Percentiles rank a stretch among this genome's conserved stretches.
Evolutionary conservation across 2,888 invertebrate genomes (phyloP).

Genomic region (Tryphoninae sp.): DNA sequence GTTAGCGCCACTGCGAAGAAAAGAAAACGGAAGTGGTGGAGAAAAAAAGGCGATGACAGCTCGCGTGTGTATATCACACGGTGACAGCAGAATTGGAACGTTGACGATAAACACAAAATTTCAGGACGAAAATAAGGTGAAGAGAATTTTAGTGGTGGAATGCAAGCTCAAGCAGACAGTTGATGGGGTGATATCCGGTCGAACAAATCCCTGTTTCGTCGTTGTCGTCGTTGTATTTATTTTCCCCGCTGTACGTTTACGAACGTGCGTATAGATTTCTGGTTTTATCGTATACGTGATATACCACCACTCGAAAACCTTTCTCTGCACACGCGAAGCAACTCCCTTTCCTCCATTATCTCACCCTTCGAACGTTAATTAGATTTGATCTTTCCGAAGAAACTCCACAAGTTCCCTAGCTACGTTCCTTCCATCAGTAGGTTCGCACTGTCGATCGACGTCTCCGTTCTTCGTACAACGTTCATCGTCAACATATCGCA

Average conservation of each 20-base stretch:
- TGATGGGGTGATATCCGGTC: conserved; percentile 46
- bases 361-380: conserved; percentile 49
- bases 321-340: neutral
- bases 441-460: conserved; percentile 24
- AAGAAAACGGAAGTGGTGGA: conserved; percentile 29
- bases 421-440: conserved; percentile 35
- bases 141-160: conserved; percentile 26
- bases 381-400: conserved; percentile 59
- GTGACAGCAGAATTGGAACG: conserved; percentile 23
- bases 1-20: conserved; percentile 33
- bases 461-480: conserved; percentile 19
- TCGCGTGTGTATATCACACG: neutral
- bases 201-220: conserved; percentile 29
- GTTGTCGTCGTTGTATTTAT: neutral
- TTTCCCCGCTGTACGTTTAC: conserved; percentile 11
- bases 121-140: conserved; percentile 9
- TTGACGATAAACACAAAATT: neutral
- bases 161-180: conserved; percentile 35
- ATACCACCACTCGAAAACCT: neutral
- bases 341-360: neutral
- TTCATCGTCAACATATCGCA: conserved; percentile 28
- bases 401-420: conserved; percentile 60
- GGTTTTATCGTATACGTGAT: neutral
- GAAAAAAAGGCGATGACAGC: conserved; percentile 7
- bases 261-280: neutral